phyloP scores from a whole-genome alignment of 2,797 vertebrate species.

The Oreonectes daqikongensis region DNA sequence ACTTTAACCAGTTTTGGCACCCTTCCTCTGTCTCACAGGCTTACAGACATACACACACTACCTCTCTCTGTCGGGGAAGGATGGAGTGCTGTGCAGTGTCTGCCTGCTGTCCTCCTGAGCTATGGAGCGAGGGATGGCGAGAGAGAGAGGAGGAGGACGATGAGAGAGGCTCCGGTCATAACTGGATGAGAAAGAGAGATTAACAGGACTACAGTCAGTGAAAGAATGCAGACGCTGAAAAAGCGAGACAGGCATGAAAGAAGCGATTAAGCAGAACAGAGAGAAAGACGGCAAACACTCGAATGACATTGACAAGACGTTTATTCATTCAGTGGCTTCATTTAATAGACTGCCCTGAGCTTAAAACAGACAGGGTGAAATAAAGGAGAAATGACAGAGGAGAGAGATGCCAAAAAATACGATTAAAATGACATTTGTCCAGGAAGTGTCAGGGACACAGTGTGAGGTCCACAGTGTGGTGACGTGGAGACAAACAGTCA shows the following conservation, averaged over 20 bases:
- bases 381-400: constrained; percentile 26
- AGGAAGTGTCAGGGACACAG: constrained; percentile 34
- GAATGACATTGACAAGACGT: constrained; percentile 10
- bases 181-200: constrained; percentile 67
- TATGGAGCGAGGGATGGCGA: constrained; percentile 77
- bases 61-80: constrained; percentile 83
- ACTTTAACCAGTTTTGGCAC: constrained; percentile 24
- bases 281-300: constrained; percentile 13
- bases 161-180: constrained; percentile 83
- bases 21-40: neutral
- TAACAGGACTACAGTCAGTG: constrained; percentile 13
- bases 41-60: constrained; percentile 59
- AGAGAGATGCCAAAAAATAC: constrained; percentile 18
- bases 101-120: constrained; percentile 82
- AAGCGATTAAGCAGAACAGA: constrained; percentile 9
- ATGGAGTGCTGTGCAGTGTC: constrained; percentile 80
- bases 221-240: constrained; percentile 2
- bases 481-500: constrained; percentile 15
- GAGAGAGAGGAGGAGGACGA: constrained; percentile 79
- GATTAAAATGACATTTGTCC: constrained; percentile 41
- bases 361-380: constrained; percentile 15
- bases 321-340: constrained; percentile 18
- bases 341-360: constrained; percentile 27
- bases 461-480: neutral
- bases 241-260: constrained; percentile 19